Evolutionary conservation across 2,888 invertebrate genomes (phyloP).

Genomic region (Aricia artaxerxes): DNA sequence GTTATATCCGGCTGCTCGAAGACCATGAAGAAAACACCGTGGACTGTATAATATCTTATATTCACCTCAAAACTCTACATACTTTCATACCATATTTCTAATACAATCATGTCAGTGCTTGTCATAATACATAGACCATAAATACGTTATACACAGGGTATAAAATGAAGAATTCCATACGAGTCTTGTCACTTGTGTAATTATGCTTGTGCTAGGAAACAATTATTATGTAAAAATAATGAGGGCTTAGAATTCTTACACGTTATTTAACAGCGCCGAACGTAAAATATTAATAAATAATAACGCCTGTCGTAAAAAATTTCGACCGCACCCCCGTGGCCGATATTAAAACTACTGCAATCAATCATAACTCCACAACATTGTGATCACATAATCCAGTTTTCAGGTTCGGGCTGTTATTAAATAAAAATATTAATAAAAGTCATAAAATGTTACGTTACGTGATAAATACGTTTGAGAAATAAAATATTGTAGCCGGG

Average conservation of each 20-base stretch:
- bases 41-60: no score
- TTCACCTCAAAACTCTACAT: no score
- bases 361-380: not conserved
- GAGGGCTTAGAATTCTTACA: not conserved
- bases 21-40: no score
- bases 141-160: no score
- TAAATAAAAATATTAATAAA: constrained; percentile 17
- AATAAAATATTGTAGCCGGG: constrained; percentile 14
- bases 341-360: not conserved
- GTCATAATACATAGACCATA: no score
- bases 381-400: constrained; percentile 3
- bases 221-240: not conserved
- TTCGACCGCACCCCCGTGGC: not conserved
- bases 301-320: not conserved
- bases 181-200: no score
- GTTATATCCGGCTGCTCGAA: no score
- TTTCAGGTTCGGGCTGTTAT: not conserved
- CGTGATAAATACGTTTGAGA: constrained; percentile 9
- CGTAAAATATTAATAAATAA: not conserved
- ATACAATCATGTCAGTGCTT: no score
- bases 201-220: no score
- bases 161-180: no score
- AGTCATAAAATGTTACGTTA: constrained; percentile 8
- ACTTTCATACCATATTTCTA: no score
- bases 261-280: not conserved